A percentile compares a stretch with the other conserved stretches of the same genome.
Evolutionary conservation across 1,140 invertebrate species (phyloP).

Genomic region (Saxidomus purpurata): DNA sequence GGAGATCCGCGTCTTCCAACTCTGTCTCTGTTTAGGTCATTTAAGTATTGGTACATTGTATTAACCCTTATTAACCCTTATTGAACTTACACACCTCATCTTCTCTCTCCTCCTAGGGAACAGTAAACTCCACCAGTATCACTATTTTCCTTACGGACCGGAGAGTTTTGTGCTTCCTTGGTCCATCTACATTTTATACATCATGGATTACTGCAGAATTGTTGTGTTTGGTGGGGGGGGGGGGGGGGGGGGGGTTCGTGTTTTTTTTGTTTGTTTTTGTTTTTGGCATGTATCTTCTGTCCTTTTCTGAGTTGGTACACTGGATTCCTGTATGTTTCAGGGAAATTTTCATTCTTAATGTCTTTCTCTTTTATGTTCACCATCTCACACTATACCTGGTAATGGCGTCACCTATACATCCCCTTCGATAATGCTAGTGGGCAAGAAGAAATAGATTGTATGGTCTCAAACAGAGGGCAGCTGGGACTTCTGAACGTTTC

Average conservation of each 20-base stretch:
- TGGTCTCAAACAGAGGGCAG: constrained; percentile 43
- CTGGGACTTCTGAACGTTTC: not conserved
- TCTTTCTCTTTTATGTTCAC: too few relatives aligned
- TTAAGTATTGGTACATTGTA: constrained; percentile 42
- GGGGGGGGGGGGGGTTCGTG: too few relatives aligned
- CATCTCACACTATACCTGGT: too few relatives aligned
- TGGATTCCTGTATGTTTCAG: too few relatives aligned
- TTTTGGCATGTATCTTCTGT: too few relatives aligned
- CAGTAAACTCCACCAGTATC: constrained; percentile 50
- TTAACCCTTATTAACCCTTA: too few relatives aligned
- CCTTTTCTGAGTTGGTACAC: too few relatives aligned
- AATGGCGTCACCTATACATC: constrained; percentile 33
- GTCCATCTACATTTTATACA: too few relatives aligned
- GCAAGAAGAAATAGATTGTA: not conserved
- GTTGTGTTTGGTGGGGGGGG: too few relatives aligned
- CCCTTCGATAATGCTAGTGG: not conserved
- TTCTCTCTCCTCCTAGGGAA: constrained; percentile 27
- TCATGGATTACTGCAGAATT: too few relatives aligned
- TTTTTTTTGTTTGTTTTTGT: too few relatives aligned
- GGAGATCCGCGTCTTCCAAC: constrained; percentile 44
- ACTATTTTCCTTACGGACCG: constrained; percentile 4
- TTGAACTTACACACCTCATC: constrained; percentile 51
- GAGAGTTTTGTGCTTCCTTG: constrained; percentile 8
- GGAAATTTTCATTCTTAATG: too few relatives aligned
- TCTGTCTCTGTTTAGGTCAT: not conserved